Conservation (phyloP, 2,113 vertebrate species). For the Eira barbara region DNA sequence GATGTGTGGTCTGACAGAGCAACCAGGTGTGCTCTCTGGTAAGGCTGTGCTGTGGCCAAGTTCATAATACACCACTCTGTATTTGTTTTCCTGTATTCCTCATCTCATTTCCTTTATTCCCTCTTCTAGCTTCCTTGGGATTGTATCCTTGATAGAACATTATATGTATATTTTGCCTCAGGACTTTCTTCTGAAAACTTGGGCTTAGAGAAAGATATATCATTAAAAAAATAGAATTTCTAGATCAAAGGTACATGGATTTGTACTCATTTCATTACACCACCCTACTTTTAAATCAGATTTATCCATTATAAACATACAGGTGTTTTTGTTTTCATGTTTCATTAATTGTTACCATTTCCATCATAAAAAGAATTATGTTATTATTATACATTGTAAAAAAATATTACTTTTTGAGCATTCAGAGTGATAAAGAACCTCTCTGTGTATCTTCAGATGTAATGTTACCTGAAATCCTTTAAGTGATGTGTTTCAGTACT, state of each 20-base stretch:
- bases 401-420: not conserved
- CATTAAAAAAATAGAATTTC: not conserved
- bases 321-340: not conserved
- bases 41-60: not conserved
- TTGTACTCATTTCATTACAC: not conserved
- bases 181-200: not conserved
- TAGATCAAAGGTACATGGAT: not conserved
- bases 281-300: not conserved
- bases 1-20: not conserved
- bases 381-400: not conserved
- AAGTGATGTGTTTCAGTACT: not conserved
- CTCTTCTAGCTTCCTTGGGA: not conserved
- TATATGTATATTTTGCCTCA: not conserved
- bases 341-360: not conserved
- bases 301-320: not conserved
- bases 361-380: not conserved
- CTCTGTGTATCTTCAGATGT: not conserved
- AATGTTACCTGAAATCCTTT: not conserved
- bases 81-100: not conserved
- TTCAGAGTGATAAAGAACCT: not conserved
- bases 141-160: not conserved
- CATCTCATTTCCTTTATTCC: not conserved
- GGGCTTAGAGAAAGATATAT: not conserved
- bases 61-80: not conserved
- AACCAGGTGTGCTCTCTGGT: not conserved